A percentile compares a stretch with the other conserved stretches of the same genome.
phyloP scores from a whole-genome alignment of 2,113 vertebrate genomes.

The Ptilonorhynchus violaceus region DNA sequence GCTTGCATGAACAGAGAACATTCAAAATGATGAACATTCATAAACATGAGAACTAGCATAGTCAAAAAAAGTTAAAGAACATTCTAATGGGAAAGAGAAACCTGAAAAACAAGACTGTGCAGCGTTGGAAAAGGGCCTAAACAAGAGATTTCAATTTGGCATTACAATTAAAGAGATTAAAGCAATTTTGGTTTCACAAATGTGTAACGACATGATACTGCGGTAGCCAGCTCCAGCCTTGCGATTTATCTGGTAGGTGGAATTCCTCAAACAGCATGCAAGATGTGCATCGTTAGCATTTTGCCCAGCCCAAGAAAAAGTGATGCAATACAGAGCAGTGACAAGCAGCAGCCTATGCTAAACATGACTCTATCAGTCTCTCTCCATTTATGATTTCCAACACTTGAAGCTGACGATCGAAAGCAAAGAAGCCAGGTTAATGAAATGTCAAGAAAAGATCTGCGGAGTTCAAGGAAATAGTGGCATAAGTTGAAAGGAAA shows the following conservation, averaged over 20 bases:
- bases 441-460: not conserved
- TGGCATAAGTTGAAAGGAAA: not conserved
- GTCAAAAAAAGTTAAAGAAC: not conserved
- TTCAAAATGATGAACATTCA: not conserved
- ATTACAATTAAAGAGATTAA: not conserved
- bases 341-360: not conserved
- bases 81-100: not conserved
- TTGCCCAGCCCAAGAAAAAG: not conserved
- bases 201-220: not conserved
- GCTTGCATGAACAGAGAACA: not conserved
- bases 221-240: not conserved
- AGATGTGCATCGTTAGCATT: not conserved
- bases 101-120: slow-evolving; percentile 3
- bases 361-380: not conserved
- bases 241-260: not conserved
- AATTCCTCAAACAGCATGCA: not conserved
- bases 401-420: not conserved
- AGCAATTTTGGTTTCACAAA: slow-evolving; percentile 23
- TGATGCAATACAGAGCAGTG: not conserved
- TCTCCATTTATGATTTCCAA: not conserved
- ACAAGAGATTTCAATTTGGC: not conserved
- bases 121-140: not conserved
- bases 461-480: not conserved
- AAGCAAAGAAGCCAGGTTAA: not conserved
- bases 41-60: not conserved